Evolutionary conservation across 2,113 vertebrate species (phyloP), one percentile per base, ranked within the genome.

Genomic region (Dasyurus viverrinus): DNA sequence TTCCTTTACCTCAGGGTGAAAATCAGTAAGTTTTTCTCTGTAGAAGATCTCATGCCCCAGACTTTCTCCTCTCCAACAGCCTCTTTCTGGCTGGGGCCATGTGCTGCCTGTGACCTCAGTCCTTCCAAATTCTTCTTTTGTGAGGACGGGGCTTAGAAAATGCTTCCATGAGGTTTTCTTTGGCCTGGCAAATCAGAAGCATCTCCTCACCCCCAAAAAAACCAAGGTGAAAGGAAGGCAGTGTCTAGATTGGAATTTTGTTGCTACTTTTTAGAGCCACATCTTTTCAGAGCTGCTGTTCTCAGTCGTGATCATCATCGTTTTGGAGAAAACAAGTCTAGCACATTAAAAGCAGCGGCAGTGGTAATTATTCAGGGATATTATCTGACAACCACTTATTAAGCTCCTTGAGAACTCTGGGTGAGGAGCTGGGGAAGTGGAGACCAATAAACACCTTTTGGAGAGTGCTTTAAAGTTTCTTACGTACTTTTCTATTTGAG

Each of bases 131-230:
- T 23, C 52, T 92, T 96, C 54, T 89, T 47, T 84, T 42, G n/a
- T 42, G 68, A 42, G 68, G 68, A 14, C 19, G 54, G 47, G 26
- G 8, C 46, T 53, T 76, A 52, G 1, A 46, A 60, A 93, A 89
- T 50, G 90, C 46, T 96, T 76, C 89, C 36, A 54, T 26, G 36
- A 22, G 47, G 52, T 48, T 26, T 54, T 60, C 42, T 55, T 22
- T 54, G n/a, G n/a, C 68, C n/a, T 42, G 55, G 94, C 42, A 68
- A 95, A 93, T 19, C 30, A 84, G 89, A 76, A 76, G 19, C 16
- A 52, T 27, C 92, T 76, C 54, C 90, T 0, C 92, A 76, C 23
- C 92, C 36, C 90, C 36, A 90, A 8, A 93, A 93, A 16, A 96
- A 91, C 84, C 23, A 46, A 96, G n/a, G 90, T 2, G 25, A 57